Conservation (phyloP, 1,140 invertebrate genomes). For the Procambarus clarkii region DNA sequence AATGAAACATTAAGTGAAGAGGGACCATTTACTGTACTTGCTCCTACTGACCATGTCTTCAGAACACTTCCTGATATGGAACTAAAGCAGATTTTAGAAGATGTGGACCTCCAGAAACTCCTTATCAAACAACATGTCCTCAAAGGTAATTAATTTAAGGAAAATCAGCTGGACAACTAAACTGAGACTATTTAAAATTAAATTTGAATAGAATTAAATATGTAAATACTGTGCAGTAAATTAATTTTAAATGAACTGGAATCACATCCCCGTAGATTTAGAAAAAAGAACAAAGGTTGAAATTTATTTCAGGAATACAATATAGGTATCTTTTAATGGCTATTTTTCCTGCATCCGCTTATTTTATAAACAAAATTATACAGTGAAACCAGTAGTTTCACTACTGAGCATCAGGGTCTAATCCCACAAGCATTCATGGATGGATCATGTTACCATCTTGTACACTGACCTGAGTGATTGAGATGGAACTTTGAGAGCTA, state of each 20-base stretch:
- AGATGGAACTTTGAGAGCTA: too few species aligned
- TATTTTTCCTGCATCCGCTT: too few species aligned
- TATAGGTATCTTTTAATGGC: too few species aligned
- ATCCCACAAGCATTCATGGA: too few species aligned
- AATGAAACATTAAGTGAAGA: constrained; percentile 76
- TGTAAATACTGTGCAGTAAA: not conserved
- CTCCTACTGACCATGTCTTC: constrained; percentile 77
- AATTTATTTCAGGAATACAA: too few species aligned
- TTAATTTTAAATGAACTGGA: not conserved
- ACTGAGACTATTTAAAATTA: not conserved
- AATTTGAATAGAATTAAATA: not conserved
- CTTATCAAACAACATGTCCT: constrained; percentile 78
- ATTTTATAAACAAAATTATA: too few species aligned
- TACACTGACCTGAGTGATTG: too few species aligned
- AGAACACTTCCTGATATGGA: constrained; percentile 75
- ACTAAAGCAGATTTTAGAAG: constrained; percentile 75
- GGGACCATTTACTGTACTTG: constrained; percentile 77
- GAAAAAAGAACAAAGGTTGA: too few species aligned
- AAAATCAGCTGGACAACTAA: not conserved
- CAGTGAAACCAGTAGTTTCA: too few species aligned
- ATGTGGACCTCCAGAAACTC: constrained; percentile 76
- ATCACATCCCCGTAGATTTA: too few species aligned
- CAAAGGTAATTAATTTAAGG: constrained; percentile 72
- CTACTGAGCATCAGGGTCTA: too few species aligned
- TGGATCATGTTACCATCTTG: too few species aligned